Evolutionary conservation across 2,797 vertebrate genomes (phyloP), one percentile per base, ranked within the genome.

Genomic region (Cossypha polioptera): DNA sequence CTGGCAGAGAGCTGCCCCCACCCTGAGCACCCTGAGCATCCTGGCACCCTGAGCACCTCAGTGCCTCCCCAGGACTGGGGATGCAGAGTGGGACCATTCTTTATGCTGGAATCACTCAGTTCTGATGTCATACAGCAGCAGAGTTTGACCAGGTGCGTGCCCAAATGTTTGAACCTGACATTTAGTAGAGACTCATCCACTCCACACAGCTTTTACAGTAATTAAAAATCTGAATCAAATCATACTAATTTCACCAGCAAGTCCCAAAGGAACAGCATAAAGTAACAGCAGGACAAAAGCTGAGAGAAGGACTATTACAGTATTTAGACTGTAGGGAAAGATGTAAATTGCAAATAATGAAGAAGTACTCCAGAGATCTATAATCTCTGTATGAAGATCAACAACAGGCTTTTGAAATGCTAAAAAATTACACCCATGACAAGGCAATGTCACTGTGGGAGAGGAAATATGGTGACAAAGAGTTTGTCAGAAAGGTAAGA

Each of bases 311-410:
- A 83, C 38, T 61, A 18, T 58, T 76, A n/a, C 14, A 66, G 55
- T 72, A 51, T 76, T 96, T 74, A 71, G 88, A 84, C 47, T 31
- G 33, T 66, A 86, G 51, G 80, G 63, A 84, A 83, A 92, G 57
- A 94, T 93, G 88, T 72, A 95, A 87, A 92, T 83, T 86, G 54
- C 66, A 82, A 88, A 68, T 92, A 88, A 94, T 86, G 72, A 95
- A 95, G 67, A 94, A 91, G 22, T 63, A 57, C 65, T 65, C 35
- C 38, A 79, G 63, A 94, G 57, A 89, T 95, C 78, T 68, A 71
- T 75, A 91, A 88, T 68, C 86, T 88, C 92, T 69, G 33, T 51
- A 58, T 45, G 91, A 76, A 87, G 35, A 82, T 66, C 47, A 88
- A 77, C 76, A 92, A n/a, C 54, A 77, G 16, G 38, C 50, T 90